These are phyloP conservation scores for Epirrita christyi DNA, from an alignment of 2,888 invertebrate species.

Conservation along the genomic window DNA sequence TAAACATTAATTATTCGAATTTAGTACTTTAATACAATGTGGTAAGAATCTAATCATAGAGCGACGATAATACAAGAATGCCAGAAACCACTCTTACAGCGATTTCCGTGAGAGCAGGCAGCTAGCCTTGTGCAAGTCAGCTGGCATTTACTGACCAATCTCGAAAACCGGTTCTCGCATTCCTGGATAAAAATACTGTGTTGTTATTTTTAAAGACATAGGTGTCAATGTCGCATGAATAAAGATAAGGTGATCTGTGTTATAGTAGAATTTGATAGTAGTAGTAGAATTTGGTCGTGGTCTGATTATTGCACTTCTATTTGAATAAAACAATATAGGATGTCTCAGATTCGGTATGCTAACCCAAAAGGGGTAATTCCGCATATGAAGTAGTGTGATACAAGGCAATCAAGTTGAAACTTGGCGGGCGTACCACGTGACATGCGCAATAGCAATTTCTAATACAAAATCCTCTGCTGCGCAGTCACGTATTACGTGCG, in stretches of 20 bases:
- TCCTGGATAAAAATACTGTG: slow-evolving; percentile 14
- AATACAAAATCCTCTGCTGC: no score
- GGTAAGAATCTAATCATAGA: background rate
- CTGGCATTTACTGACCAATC: slow-evolving; percentile 39
- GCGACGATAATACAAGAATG: background rate
- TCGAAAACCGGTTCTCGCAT: slow-evolving; percentile 25
- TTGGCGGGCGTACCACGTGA: no score
- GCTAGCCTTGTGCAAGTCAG: slow-evolving; percentile 38
- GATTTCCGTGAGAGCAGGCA: slow-evolving; percentile 38
- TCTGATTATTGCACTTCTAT: no score
- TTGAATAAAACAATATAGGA: no score
- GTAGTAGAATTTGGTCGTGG: no score
- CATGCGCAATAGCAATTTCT: no score
- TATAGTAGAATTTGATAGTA: no score
- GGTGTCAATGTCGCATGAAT: background rate
- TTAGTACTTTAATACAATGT: background rate
- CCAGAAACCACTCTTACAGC: slow-evolving; percentile 9
- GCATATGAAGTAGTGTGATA: no score
- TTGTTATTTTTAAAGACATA: slow-evolving; percentile 9
- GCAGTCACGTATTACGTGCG: no score
- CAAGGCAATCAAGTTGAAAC: background rate
- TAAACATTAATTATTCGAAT: no score
- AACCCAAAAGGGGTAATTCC: no score
- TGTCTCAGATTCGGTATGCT: no score
- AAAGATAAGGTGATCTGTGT: background rate